Percentiles rank a stretch among this genome's conserved stretches.
These are phyloP conservation scores for Calycopis cecrops DNA, from an alignment of 1,140 invertebrate genomes.

Conservation along the genomic window DNA sequence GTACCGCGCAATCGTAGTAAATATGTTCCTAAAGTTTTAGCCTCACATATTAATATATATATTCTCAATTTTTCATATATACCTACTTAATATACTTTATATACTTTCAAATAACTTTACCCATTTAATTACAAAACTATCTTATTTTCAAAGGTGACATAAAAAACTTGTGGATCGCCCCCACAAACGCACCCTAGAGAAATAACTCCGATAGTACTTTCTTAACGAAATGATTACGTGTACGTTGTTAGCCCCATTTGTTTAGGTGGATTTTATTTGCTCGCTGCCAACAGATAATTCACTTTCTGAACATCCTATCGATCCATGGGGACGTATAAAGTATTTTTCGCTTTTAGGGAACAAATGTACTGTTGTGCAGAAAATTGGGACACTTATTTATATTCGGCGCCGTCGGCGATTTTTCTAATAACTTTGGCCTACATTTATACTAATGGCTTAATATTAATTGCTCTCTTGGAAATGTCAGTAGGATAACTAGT, in stretches of 20 bases:
- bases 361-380: constrained; percentile 15
- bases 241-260: constrained; percentile 58
- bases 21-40: too few relatives aligned
- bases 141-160: constrained; percentile 10
- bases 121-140: neutral
- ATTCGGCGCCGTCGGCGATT: too few relatives aligned
- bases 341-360: constrained; percentile 31
- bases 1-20: too few relatives aligned
- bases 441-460: too few relatives aligned
- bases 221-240: constrained; percentile 66
- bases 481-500: too few relatives aligned
- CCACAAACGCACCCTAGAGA: constrained; percentile 43
- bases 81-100: too few relatives aligned
- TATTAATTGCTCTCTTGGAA: too few relatives aligned
- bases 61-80: too few relatives aligned
- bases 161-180: constrained; percentile 21
- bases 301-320: constrained; percentile 59
- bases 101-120: too few relatives aligned
- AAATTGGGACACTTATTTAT: constrained; percentile 25
- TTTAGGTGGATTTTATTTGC: constrained; percentile 56
- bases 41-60: too few relatives aligned
- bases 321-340: constrained; percentile 54
- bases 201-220: constrained; percentile 53
- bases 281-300: constrained; percentile 55
- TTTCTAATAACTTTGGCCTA: too few relatives aligned